Evolutionary conservation across 2,797 vertebrate species (phyloP).

Genomic region (Xenopus petersii): DNA sequence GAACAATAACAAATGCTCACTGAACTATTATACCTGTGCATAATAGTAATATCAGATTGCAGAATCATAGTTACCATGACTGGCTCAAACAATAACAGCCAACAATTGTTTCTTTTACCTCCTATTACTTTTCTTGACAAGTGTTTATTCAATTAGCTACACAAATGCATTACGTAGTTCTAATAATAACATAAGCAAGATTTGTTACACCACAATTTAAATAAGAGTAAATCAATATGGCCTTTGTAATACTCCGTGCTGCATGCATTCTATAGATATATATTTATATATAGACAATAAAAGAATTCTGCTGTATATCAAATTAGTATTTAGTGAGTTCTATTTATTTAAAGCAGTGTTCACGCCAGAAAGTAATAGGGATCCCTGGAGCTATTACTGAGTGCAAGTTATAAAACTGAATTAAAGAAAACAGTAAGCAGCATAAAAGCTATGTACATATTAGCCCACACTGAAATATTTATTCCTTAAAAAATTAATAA

Average conservation of each 20-base stretch:
- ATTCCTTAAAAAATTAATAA: neutral
- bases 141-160: too few relatives aligned
- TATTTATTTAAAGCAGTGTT: slow-evolving; percentile 27
- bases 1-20: too few relatives aligned
- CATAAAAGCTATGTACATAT: neutral
- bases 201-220: too few relatives aligned
- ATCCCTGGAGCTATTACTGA: slow-evolving; percentile 9
- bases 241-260: neutral
- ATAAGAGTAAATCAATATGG: neutral
- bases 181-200: too few relatives aligned
- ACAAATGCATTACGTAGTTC: too few relatives aligned
- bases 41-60: too few relatives aligned
- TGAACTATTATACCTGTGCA: too few relatives aligned
- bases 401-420: neutral
- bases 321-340: slow-evolving; percentile 25
- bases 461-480: neutral
- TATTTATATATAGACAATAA: neutral
- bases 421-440: neutral
- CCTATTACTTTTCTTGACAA: too few relatives aligned
- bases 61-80: too few relatives aligned
- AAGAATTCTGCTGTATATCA: slow-evolving; percentile 17
- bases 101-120: too few relatives aligned
- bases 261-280: neutral
- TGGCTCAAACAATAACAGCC: too few relatives aligned
- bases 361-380: slow-evolving; percentile 6